phyloP scores from a whole-genome alignment of 2,113 vertebrate genomes.

The Syrrhaptes paradoxus region DNA sequence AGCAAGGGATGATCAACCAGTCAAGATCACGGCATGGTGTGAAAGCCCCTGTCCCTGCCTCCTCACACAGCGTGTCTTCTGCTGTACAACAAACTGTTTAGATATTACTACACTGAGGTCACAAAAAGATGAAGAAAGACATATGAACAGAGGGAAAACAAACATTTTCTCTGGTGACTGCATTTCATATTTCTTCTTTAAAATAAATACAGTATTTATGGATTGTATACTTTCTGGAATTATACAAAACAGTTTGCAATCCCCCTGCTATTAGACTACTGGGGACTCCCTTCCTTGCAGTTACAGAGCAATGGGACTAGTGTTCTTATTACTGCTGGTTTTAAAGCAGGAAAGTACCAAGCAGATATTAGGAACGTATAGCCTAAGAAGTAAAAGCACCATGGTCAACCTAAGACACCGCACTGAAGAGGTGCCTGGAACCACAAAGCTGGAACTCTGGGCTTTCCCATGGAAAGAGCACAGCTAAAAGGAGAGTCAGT shows the following conservation, averaged over 20 bases:
- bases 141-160: neutral
- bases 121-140: neutral
- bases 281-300: neutral
- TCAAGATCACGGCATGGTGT: neutral
- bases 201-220: neutral
- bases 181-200: neutral
- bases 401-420: neutral
- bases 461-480: neutral
- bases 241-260: neutral
- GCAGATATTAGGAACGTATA: neutral
- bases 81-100: neutral
- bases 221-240: neutral
- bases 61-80: neutral
- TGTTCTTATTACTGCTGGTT: neutral
- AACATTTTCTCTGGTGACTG: neutral
- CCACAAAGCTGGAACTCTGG: neutral
- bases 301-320: neutral
- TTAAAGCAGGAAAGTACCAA: neutral
- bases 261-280: neutral
- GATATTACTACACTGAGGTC: neutral
- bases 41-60: neutral
- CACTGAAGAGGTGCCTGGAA: neutral
- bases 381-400: neutral
- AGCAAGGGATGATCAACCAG: slow-evolving; percentile 19
- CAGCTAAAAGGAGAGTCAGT: neutral